These are phyloP conservation scores for Amblyjoppa fuscipennis DNA, from an alignment of 2,888 invertebrate genomes.

Conservation along the genomic window DNA sequence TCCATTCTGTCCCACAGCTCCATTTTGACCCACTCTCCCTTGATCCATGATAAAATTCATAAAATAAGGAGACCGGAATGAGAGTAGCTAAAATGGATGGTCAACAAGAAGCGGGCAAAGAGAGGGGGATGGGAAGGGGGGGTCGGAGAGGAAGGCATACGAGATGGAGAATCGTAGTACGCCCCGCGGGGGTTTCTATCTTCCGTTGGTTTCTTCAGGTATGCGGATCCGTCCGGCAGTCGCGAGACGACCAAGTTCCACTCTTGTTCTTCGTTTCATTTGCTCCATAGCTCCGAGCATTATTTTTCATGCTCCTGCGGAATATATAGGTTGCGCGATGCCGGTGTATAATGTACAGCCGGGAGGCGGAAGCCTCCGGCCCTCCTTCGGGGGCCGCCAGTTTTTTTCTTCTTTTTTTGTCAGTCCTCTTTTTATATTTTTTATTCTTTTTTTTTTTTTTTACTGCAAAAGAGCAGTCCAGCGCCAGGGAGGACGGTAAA, in stretches of 20 bases:
- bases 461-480: constrained; percentile 14
- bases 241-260: not conserved
- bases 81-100: not conserved
- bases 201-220: not conserved
- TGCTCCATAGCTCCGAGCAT: constrained; percentile 12
- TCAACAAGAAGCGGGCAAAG: not conserved
- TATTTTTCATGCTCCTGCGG: constrained; percentile 29
- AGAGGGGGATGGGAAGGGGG: not conserved
- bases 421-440: not conserved
- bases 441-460: constrained; percentile 17
- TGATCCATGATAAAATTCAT: constrained; percentile 17
- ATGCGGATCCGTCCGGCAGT: not conserved
- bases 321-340: constrained; percentile 23
- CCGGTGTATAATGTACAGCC: constrained; percentile 23
- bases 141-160: not conserved
- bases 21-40: too few relatives aligned
- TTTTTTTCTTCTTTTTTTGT: not conserved
- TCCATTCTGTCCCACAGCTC: too few relatives aligned
- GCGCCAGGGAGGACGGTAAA: not conserved
- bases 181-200: not conserved
- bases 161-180: constrained; percentile 6
- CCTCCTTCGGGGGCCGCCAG: constrained; percentile 1
- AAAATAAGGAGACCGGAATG: not conserved
- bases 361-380: not conserved
- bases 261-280: not conserved